phyloP scores from a whole-genome alignment of 2,888 invertebrate species.

The Enoplolaimus lenunculus region DNA sequence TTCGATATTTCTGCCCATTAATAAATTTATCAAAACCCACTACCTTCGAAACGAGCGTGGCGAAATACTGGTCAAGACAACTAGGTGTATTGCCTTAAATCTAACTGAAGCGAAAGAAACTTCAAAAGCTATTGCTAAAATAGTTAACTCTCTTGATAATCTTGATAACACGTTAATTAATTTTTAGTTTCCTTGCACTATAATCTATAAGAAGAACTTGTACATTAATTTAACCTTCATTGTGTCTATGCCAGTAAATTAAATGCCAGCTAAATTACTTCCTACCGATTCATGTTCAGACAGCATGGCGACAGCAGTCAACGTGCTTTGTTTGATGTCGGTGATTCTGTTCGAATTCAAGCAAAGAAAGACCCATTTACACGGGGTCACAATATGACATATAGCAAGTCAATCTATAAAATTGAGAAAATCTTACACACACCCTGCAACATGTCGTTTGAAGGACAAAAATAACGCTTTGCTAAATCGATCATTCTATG shows the following conservation, averaged over 20 bases:
- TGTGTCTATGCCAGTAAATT: neutral
- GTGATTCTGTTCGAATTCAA: slow-evolving; percentile 4
- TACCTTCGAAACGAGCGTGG: no score
- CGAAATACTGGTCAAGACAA: no score
- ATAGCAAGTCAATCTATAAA: neutral
- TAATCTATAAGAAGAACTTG: neutral
- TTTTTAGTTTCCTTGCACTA: neutral
- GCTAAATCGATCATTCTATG: neutral
- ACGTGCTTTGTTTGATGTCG: neutral
- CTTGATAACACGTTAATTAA: neutral
- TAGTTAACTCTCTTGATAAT: no score
- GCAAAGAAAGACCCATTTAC: neutral
- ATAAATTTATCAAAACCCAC: no score
- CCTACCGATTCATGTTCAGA: neutral
- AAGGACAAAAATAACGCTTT: neutral
- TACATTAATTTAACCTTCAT: neutral
- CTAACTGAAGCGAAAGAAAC: no score
- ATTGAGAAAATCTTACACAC: neutral
- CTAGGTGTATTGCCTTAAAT: no score
- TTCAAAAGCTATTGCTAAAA: no score
- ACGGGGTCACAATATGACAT: neutral
- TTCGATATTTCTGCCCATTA: no score
- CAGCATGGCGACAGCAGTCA: neutral
- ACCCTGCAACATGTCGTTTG: neutral
- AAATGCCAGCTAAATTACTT: neutral